Evolutionary conservation across 1,140 invertebrate species (phyloP), one percentile per base, ranked within the genome.

Genomic region (Diprion similis): DNA sequence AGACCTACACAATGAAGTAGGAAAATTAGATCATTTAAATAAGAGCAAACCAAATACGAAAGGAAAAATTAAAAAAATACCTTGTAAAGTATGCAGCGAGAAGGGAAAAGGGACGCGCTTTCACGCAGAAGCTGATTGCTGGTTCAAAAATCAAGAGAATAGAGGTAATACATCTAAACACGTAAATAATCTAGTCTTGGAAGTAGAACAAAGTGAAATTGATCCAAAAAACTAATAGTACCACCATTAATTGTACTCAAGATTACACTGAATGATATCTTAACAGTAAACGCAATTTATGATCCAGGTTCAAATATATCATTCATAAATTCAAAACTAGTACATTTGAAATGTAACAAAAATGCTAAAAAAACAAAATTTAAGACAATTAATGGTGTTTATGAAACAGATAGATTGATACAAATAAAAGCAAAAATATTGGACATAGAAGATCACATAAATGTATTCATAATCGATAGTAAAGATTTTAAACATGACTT

Each of bases 221-320:
- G 77, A 80, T 64, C 37, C 68, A 83, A 83, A 82, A 82, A 82
- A 83, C 80, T 78, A 78, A 66, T 76, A 74, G 73, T 81, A 51
- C 71, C 76, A 75, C 81, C 81, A 81, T 81, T 82, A 75, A 82
- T 81, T 64, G 79, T 79, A 80, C 72, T 76, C 8, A 80, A 83
- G 18, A 66, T 83, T 73, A 8, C 72, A 74, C 72, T 82, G 74
- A 80, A 81, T 76, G 75, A 81, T 74, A 69, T 64, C 8, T 47
- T 82, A 66, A 77, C 80, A 77, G 72, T 48, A 18, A 19, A 66
- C 0, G 82, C 76, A 24, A 74, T 80, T 70, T 83, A 82, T 81
- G 81, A 83, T 75, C 45, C 18, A 10, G 68, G 68, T 10, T 70
- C 68, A 8, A 70, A 70, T 46, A n/a, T 70, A 19, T 70, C 70